These are phyloP conservation scores for Cheilosia scutellata DNA, from an alignment of 2,888 invertebrate genomes.

Conservation along the genomic window DNA sequence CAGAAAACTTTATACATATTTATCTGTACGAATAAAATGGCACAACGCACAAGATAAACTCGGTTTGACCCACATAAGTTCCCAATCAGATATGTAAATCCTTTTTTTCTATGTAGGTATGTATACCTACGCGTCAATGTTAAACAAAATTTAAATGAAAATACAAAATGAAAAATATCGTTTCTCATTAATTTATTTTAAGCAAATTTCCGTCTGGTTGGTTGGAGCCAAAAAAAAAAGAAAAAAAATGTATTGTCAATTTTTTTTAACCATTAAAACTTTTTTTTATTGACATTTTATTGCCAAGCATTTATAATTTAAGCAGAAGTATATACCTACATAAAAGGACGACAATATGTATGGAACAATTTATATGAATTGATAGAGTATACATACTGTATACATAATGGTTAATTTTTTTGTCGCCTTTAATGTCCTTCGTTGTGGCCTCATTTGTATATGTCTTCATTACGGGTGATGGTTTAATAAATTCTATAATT, in stretches of 20 bases:
- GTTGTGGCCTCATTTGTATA: slow-evolving; percentile 23
- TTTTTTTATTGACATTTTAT: slow-evolving; percentile 2
- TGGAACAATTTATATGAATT: not conserved
- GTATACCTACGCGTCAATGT: not conserved
- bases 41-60: slow-evolving; percentile 46
- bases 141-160: not conserved
- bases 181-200: slow-evolving; percentile 51
- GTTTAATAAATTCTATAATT: slow-evolving; percentile 71
- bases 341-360: not conserved
- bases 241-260: slow-evolving; percentile 21
- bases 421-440: slow-evolving; percentile 16
- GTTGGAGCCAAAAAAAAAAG: not conserved
- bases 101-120: not conserved
- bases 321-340: not conserved
- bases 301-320: slow-evolving; percentile 31
- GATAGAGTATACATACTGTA: not conserved
- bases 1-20: not conserved
- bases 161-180: not conserved
- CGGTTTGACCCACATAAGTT: slow-evolving; percentile 57
- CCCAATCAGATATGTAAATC: slow-evolving; percentile 4
- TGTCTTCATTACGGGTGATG: slow-evolving; percentile 53
- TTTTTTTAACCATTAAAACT: slow-evolving; percentile 37
- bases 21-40: slow-evolving; percentile 19
- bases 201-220: slow-evolving; percentile 51
- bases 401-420: slow-evolving; percentile 14